Conservation (phyloP, 2,113 vertebrate species). For the Python bivittatus region DNA sequence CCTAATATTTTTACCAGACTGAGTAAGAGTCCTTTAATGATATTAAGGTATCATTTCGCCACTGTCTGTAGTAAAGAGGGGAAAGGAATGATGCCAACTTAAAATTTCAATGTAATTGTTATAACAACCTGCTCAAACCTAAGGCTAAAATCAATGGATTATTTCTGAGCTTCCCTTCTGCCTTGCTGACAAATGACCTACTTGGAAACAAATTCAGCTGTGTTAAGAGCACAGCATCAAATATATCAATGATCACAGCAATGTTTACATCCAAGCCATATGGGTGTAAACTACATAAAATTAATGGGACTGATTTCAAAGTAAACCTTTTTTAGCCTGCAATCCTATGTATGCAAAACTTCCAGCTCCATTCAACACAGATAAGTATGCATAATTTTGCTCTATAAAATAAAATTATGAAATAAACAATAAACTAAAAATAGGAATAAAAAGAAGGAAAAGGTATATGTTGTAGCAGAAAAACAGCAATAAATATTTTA, state of each 20-base stretch:
- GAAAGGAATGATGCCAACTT: not conserved
- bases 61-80: not conserved
- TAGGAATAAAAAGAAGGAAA: not conserved
- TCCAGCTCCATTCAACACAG: not conserved
- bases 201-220: slow-evolving; percentile 24
- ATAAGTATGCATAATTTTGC: not conserved
- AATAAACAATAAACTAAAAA: not conserved
- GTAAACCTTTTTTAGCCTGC: not conserved
- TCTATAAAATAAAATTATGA: not conserved
- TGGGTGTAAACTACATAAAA: not conserved
- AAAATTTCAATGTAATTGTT: not conserved
- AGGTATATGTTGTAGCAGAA: not conserved
- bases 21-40: not conserved
- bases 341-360: not conserved
- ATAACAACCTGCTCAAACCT: not conserved
- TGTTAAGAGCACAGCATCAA: slow-evolving; percentile 34
- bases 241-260: slow-evolving; percentile 26
- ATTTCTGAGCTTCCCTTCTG: not conserved
- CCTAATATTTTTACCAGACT: slow-evolving; percentile 21
- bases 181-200: slow-evolving; percentile 28
- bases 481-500: not conserved
- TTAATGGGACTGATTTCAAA: not conserved
- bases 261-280: not conserved
- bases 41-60: not conserved
- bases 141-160: not conserved